Conservation (phyloP, 2,888 invertebrate genomes). For the Drosophila ezoana region DNA sequence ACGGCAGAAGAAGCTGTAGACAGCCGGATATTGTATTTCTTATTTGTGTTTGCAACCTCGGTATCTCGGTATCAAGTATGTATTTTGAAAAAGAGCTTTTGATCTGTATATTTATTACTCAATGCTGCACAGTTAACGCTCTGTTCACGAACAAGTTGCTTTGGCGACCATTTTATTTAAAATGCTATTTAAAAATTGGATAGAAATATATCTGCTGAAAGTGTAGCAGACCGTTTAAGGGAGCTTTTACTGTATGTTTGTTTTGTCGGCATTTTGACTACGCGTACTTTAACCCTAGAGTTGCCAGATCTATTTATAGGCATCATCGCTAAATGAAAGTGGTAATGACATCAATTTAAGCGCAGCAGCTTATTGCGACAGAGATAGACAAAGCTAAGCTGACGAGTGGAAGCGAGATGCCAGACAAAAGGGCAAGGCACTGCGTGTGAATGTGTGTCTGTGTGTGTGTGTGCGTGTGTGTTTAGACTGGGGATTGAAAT, state of each 20-base stretch:
- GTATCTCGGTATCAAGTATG: no score
- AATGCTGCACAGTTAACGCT: no score
- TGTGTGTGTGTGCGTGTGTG: conserved; percentile 3
- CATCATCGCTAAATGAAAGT: conserved; percentile 66
- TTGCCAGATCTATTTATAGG: conserved; percentile 63
- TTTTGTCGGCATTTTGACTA: conserved; percentile 53
- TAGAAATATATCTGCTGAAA: not conserved
- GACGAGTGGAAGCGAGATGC: conserved; percentile 1
- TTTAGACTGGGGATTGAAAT: conserved; percentile 32
- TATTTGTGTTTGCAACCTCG: no score
- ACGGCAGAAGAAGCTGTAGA: no score
- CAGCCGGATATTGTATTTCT: no score
- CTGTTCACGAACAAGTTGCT: not conserved
- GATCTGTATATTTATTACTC: no score
- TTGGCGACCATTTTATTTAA: not conserved
- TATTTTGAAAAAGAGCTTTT: no score
- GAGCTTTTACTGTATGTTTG: conserved; percentile 2
- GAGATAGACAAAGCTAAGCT: not conserved
- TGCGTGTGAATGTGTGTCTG: not conserved
- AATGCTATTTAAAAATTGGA: not conserved
- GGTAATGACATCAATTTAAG: conserved; percentile 79
- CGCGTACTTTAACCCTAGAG: conserved; percentile 64
- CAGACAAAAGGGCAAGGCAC: conserved; percentile 18
- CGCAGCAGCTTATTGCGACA: not conserved
- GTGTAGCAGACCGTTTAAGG: not conserved